Conservation (phyloP, 2,113 vertebrate species). For the Petromus typicus region DNA sequence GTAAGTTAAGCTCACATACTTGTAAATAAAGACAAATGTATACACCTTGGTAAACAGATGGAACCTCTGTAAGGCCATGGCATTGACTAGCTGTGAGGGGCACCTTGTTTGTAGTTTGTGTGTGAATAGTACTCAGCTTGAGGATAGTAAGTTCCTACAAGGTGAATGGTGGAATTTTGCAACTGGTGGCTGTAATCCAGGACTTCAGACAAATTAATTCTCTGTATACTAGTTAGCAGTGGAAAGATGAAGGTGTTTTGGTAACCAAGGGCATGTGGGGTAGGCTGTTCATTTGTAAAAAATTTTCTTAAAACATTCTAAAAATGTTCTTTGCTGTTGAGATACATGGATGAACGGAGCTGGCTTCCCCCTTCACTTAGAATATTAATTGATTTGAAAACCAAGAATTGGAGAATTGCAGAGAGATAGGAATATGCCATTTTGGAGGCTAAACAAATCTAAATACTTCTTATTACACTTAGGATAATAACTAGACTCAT, state of each 20-base stretch:
- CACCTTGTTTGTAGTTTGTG: neutral
- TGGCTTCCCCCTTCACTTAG: constrained; percentile 46
- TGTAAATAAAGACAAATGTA: neutral
- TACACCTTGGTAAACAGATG: neutral
- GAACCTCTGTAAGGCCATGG: neutral
- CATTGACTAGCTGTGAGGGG: no score
- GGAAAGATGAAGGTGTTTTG: constrained; percentile 53
- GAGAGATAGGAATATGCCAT: neutral
- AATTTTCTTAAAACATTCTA: constrained; percentile 59
- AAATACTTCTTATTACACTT: neutral
- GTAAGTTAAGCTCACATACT: neutral
- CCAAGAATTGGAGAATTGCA: neutral
- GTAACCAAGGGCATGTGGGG: constrained; percentile 54
- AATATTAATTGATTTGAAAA: constrained; percentile 32
- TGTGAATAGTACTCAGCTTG: neutral
- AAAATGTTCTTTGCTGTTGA: constrained; percentile 44
- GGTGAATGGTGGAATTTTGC: no score
- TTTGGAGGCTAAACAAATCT: constrained; percentile 1
- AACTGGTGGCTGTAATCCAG: constrained; percentile 16
- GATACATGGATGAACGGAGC: constrained; percentile 32
- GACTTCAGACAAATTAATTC: neutral
- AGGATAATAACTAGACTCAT: neutral
- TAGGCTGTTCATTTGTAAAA: constrained; percentile 61
- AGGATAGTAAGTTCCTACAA: neutral
- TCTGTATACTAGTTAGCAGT: constrained; percentile 37